Evolutionary conservation across 1,140 invertebrate genomes (phyloP), one percentile per base, ranked within the genome.

Genomic region (Popillia japonica): DNA sequence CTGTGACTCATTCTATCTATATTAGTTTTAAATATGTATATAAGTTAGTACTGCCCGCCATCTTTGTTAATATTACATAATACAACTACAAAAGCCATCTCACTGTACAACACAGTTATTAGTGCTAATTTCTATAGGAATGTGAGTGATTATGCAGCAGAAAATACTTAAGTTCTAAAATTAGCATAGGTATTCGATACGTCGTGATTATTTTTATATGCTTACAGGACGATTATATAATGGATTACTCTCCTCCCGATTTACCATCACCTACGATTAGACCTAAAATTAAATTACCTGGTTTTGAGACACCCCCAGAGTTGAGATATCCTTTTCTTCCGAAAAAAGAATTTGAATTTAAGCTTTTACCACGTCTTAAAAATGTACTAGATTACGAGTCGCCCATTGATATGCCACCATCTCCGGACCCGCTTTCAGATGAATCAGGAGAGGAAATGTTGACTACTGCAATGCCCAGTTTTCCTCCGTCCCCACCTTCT

Each of bases 251-350:
- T 3, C 9, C 23, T 27, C 77, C 77, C 11, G 48, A 72, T 72
- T 73, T 78, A 27, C 77, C 68, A 4, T 78, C 77, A 3, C 77
- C 77, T 1, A 48, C 72, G 17, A 17, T 23, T 41, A 68, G 20
- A 2, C 77, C 68, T 7, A 61, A 8, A 27, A 14, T 68, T 40
- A 17, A 64, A 40, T 40, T 34, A 17, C 48, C 10, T 17, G 7
- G 68, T 17, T 73, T 20, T 10, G 22, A 34, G 0, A 78, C 77
- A 4, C 77, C 77, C n/a, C 77, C 72, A 40, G 41, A 23, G n/a
- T 23, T 74, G 27, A 34, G 14, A 55, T 22, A 8, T 6, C 23
- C 61, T 1, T 20, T 20, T 4, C 20, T 6, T 14, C 41, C 23
- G 8, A 74, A 73, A 59, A 44, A 44, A 14, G 41, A 76, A 59